Evolutionary conservation across 2,888 invertebrate species (phyloP).

Genomic region (Sarcophaga variegata): DNA sequence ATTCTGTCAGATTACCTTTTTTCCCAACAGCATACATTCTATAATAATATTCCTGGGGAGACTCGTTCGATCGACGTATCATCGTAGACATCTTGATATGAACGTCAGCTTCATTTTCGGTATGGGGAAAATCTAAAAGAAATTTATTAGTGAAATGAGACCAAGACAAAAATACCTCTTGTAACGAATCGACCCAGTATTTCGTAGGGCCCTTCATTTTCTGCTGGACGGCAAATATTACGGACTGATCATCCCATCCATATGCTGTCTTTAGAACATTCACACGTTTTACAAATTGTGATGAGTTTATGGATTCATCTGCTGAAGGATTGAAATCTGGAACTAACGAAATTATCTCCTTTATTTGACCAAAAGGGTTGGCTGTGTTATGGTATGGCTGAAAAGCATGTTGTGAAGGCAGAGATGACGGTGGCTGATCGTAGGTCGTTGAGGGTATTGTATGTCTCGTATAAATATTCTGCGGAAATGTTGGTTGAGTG

Average conservation of each 20-base stretch:
- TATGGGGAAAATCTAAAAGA: conserved; percentile 30
- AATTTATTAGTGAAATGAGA: conserved; percentile 33
- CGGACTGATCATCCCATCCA: conserved; percentile 48
- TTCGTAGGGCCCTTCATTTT: conserved; percentile 50
- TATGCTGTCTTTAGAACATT: conserved; percentile 47
- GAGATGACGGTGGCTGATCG: no score
- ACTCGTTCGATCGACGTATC: conserved; percentile 19
- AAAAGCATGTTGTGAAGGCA: no score
- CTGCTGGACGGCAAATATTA: conserved; percentile 56
- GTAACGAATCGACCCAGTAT: conserved; percentile 49
- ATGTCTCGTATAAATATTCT: no score
- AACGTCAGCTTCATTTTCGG: conserved; percentile 1
- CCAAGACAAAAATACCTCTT: conserved; percentile 32
- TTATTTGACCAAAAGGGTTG: conserved; percentile 24
- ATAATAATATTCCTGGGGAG: conserved; percentile 24
- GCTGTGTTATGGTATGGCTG: not conserved
- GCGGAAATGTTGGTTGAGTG: no score
- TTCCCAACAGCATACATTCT: conserved; percentile 51
- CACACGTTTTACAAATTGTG: conserved; percentile 14
- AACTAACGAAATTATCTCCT: conserved; percentile 24
- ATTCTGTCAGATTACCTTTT: conserved; percentile 46
- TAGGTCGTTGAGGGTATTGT: no score
- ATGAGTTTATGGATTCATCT: conserved; percentile 40
- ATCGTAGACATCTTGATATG: conserved; percentile 30
- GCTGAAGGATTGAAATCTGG: conserved; percentile 55